Base-by-base conservation (phyloP, 2,888 invertebrate species). In the Steinernema carpocapsae region DNA sequence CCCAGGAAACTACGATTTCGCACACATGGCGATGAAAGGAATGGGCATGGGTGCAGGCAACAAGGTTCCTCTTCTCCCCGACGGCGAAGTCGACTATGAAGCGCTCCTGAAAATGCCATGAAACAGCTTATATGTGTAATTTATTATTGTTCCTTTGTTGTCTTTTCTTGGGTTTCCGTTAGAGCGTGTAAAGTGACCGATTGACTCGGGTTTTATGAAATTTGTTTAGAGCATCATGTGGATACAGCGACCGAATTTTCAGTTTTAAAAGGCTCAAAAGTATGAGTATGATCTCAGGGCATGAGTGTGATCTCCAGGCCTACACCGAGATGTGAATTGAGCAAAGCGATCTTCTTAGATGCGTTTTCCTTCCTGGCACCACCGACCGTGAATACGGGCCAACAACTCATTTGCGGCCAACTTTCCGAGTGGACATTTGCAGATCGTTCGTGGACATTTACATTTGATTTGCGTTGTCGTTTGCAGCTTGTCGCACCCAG, bases 81-180 rank as follows among this genome's bases (percentile, higher is more conserved):
- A 86, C 56, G 86, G 86, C 2, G 86, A 86, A 45, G 82, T 86
- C 48, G 86, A 86, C 70, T 86, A 86, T 76, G 86, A 86, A 73
- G 86, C 86, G n/a, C 73, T 86, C n/a, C 64, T 86, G 56, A 84
- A 85, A 74, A 78, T 83, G 81, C 83, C 83, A 1, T 64, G 17
- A 64, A 26, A 19, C 32, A 32, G 64, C 26, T 64, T 64, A 29
- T n/a, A 32, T 37, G 10, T 37, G 37, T 64, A 64, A 64, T 64
- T 64, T 64, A 64, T 64, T 29, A 64, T 64, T 64, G 29, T 32
- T 64, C 32, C 32, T 32, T 64, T 64, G 29, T 32, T 29, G 29
- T 19, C 32, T 32, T 64, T 17, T 3, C 14, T 37, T n/a, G 56
- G 26, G 14, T 24, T 19, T 24, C 7, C 48, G 48, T 48, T n/a